phyloP scores from a whole-genome alignment of 2,888 invertebrate genomes.

The Parnassius mnemosyne region DNA sequence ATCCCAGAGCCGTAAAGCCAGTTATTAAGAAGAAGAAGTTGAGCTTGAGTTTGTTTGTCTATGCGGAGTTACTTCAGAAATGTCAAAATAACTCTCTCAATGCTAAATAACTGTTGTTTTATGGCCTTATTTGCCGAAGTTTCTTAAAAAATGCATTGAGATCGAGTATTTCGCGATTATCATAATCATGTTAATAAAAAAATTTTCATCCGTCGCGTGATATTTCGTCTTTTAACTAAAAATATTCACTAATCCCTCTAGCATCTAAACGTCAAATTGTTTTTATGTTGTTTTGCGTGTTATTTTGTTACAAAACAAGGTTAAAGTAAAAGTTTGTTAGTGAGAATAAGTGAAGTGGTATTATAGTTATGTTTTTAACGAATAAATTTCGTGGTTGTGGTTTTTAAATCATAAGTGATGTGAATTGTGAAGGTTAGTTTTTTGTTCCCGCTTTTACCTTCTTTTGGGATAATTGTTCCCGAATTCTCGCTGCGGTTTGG shows the following conservation, averaged over 20 bases:
- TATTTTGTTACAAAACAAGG: conserved; percentile 39
- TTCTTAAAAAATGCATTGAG: conserved; percentile 51
- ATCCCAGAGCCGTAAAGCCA: no score
- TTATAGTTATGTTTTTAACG: conserved; percentile 14
- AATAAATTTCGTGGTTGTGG: conserved; percentile 31
- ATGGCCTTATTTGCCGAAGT: conserved; percentile 43
- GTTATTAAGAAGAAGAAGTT: no score
- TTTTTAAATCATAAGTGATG: conserved; percentile 44
- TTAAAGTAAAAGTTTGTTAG: conserved; percentile 26
- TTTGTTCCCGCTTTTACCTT: conserved; percentile 68
- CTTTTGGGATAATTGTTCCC: conserved; percentile 43
- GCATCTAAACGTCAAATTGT: conserved; percentile 63
- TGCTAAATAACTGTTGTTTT: conserved; percentile 71
- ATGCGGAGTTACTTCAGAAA: conserved; percentile 29
- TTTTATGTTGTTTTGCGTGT: conserved; percentile 60
- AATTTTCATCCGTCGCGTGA: conserved; percentile 33
- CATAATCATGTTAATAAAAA: conserved; percentile 30
- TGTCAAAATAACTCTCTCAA: conserved; percentile 71
- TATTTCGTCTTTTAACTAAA: conserved; percentile 32
- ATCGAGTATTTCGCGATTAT: conserved; percentile 56
- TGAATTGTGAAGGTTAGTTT: conserved; percentile 71
- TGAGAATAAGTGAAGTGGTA: conserved; percentile 28
- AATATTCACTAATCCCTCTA: conserved; percentile 44
- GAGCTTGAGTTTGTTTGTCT: conserved; percentile 32
- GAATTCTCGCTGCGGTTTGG: conserved; percentile 63